Percentiles rank a stretch among this genome's conserved stretches.
Conservation (phyloP, 2,113 vertebrate genomes). For the Leptosomus discolor region DNA sequence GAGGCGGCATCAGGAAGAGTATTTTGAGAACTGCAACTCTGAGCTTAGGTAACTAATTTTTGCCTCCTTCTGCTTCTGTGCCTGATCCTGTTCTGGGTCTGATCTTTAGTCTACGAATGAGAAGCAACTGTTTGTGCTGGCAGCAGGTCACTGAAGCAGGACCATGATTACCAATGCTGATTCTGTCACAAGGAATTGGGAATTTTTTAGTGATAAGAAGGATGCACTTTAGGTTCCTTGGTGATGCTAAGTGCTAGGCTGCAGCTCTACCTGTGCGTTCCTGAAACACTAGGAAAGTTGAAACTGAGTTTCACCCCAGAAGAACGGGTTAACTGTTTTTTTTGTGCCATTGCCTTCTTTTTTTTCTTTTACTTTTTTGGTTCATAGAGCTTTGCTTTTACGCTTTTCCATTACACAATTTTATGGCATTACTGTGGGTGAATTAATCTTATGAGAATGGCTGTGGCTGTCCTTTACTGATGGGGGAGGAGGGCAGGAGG, state of each 20-base stretch:
- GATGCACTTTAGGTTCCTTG: neutral
- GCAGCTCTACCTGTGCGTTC: neutral
- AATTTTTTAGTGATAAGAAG: neutral
- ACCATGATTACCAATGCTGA: neutral
- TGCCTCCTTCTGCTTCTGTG: neutral
- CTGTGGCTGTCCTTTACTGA: neutral
- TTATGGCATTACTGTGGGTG: neutral
- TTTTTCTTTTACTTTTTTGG: neutral
- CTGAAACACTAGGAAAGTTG: neutral
- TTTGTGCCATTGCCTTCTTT: neutral
- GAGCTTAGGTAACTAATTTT: neutral
- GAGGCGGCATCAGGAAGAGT: neutral
- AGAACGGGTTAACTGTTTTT: neutral
- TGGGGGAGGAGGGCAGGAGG: neutral
- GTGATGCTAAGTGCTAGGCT: neutral
- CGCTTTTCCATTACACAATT: neutral
- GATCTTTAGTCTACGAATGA: neutral
- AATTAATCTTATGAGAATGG: neutral
- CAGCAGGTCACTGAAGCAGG: neutral
- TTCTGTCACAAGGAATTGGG: neutral
- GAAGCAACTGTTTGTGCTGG: neutral
- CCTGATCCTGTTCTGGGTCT: neutral
- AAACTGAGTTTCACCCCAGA: neutral
- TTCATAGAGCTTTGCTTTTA: neutral
- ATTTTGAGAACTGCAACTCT: neutral